Percentiles rank a stretch among this genome's conserved stretches.
phyloP scores from a whole-genome alignment of 2,113 vertebrate species.

The Thunnus thynnus region DNA sequence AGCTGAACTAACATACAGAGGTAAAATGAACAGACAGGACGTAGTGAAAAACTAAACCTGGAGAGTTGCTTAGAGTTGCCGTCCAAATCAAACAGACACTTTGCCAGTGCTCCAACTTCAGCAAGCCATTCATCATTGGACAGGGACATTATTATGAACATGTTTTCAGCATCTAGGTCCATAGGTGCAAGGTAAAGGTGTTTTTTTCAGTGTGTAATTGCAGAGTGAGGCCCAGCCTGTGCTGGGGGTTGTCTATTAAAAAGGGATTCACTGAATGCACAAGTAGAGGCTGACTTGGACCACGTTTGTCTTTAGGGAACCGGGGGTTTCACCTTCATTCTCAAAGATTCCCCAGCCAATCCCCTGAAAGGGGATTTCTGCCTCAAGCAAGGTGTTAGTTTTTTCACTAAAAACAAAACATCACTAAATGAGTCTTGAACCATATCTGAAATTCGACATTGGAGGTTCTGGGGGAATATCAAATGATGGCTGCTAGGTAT shows the following conservation, averaged over 20 bases:
- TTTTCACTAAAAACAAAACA: neutral
- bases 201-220: conserved; percentile 35
- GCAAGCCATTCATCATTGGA: conserved; percentile 67
- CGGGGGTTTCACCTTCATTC: conserved; percentile 29
- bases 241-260: conserved; percentile 41
- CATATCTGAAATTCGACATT: neutral
- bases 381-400: neutral
- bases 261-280: neutral
- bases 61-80: conserved; percentile 58
- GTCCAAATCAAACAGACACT: conserved; percentile 80
- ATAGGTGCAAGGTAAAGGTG: conserved; percentile 48
- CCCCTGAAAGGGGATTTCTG: conserved; percentile 34
- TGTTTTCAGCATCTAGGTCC: conserved; percentile 57
- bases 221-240: conserved; percentile 20
- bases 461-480: conserved; percentile 17
- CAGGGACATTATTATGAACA: conserved; percentile 57
- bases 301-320: conserved; percentile 17
- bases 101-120: conserved; percentile 70
- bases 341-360: conserved; percentile 19
- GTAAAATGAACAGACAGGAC: conserved; percentile 47
- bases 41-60: conserved; percentile 65
- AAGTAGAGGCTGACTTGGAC: conserved; percentile 15
- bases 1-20: conserved; percentile 57
- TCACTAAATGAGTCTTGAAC: neutral
- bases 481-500: conserved; percentile 4